A percentile compares a stretch with the other conserved stretches of the same genome.
Conservation (phyloP, 1,140 invertebrate species). For the Tetramorium alpestre region DNA sequence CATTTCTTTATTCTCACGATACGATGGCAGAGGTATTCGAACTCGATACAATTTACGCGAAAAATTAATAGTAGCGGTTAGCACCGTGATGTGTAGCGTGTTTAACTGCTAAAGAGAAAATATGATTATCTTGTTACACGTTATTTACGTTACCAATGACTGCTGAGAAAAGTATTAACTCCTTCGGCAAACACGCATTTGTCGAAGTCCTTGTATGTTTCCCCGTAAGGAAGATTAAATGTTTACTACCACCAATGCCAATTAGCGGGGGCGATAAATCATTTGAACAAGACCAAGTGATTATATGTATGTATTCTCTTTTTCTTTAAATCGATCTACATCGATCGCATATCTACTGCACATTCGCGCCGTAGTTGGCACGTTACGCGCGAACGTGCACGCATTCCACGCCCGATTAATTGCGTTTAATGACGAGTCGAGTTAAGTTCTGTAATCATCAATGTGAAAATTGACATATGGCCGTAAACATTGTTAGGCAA, state of each 20-base stretch:
- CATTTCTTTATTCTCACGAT: background rate
- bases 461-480: background rate
- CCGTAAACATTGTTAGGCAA: background rate
- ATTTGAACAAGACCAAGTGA: background rate
- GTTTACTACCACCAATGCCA: background rate
- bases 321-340: background rate
- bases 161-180: slow-evolving; percentile 8
- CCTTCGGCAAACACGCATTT: background rate
- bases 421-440: background rate
- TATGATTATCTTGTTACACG: background rate
- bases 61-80: background rate
- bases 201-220: background rate
- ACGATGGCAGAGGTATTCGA: background rate
- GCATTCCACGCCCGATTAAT: slow-evolving; percentile 10
- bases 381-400: background rate
- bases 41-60: background rate
- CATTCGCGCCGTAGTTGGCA: background rate
- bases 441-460: background rate
- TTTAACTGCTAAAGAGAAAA: background rate
- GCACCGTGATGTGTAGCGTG: background rate
- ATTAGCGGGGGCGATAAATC: slow-evolving; percentile 15
- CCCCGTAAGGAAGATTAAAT: background rate
- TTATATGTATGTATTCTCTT: background rate
- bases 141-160: slow-evolving; percentile 1
- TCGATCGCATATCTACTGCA: too few relatives aligned